Evolutionary conservation across 1,140 invertebrate genomes (phyloP).

Genomic region (Lasioglossum albipes): DNA sequence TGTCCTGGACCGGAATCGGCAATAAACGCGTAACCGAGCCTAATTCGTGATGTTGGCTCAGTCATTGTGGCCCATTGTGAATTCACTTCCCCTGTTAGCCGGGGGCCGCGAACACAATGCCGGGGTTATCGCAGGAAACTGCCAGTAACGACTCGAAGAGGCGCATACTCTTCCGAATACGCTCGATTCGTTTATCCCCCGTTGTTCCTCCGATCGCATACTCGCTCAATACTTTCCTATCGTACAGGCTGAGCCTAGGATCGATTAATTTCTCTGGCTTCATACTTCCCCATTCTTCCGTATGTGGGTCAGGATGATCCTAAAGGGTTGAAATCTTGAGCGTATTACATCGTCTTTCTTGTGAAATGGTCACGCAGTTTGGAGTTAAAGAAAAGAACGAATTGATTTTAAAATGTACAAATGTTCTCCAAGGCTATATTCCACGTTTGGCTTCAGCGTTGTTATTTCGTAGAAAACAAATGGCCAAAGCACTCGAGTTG

Average conservation of each 20-base stretch:
- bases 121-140: slow-evolving; percentile 76
- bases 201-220: background rate
- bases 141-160: slow-evolving; percentile 70
- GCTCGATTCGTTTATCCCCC: slow-evolving; percentile 13
- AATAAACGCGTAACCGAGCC: slow-evolving; percentile 80
- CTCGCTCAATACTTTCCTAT: background rate
- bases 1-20: slow-evolving; percentile 74
- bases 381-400: too few species aligned
- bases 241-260: too few species aligned
- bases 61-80: slow-evolving; percentile 76
- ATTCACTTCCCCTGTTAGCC: slow-evolving; percentile 49
- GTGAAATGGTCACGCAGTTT: too few species aligned
- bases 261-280: background rate
- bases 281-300: background rate
- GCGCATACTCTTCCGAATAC: slow-evolving; percentile 43
- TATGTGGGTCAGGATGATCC: too few species aligned
- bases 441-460: too few species aligned
- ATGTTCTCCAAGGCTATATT: too few species aligned
- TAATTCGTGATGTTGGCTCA: slow-evolving; percentile 78
- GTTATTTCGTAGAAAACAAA: too few species aligned
- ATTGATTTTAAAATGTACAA: too few species aligned
- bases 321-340: too few species aligned
- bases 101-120: slow-evolving; percentile 60
- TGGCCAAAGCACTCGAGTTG: too few species aligned
- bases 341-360: too few species aligned